Evolutionary conservation across 2,888 invertebrate species (phyloP), one percentile per base, ranked within the genome.

Genomic region (Trachelus tabidus): DNA sequence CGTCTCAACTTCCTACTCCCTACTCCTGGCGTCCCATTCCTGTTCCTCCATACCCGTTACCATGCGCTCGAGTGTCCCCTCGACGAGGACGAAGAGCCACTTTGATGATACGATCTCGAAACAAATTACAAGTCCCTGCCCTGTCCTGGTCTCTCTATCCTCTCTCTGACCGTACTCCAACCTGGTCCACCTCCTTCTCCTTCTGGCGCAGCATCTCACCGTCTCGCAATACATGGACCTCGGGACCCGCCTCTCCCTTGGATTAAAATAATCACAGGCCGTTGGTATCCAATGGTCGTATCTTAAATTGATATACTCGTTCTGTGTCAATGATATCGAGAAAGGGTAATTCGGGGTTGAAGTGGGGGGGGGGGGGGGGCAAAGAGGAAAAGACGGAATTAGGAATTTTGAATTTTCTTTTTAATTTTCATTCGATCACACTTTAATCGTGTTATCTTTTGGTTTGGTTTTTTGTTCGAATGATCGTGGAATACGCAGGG

Each of bases 21-120:
- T 33, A 71, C 76, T 69, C 56, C 69, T 34, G 33, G 33, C 33
- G 12, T 56, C 56, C 68, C 78, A 81, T 80, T 82, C 82, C 79
- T 81, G 81, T 79, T 81, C 79, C 76, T 79, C 80, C 80, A 78
- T 80, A 80, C 78, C 77, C 78, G 79, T 82, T 79, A 79, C 81
- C 79, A 81, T 78, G 76, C 78, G 78, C 69, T 79, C 79, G 84
- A 86, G 84, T 84, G 82, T 83, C 85, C 83, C 83, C 79, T 82
- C 85, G 83, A 82, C 83, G 85, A 86, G 85, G 85, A 87, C 85
- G 86, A 87, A 85, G 85, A 88, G 87, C 88, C 88, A 89, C 90
- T 89, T 89, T 88, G 89, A 87, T 87, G 90, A 91, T 91, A 90
- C 86, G 86, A 91, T 91, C 91, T 91, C 87, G 88, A 89, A 90